phyloP scores from a whole-genome alignment of 2,888 invertebrate genomes.

The Baccha elongata region DNA sequence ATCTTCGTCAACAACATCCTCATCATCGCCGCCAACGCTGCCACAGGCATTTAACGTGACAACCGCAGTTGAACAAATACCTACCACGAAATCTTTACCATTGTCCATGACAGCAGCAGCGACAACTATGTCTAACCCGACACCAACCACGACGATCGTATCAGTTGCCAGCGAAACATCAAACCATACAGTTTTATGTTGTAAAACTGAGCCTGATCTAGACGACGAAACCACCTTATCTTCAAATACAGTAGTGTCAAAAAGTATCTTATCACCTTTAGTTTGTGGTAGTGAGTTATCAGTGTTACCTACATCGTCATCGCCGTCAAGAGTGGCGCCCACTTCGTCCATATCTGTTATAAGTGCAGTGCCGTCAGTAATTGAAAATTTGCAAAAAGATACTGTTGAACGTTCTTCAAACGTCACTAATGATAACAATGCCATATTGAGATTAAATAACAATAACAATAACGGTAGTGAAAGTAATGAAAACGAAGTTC shows the following conservation, averaged over 20 bases:
- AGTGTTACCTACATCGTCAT: conserved; percentile 25
- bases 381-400: conserved; percentile 70
- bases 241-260: conserved; percentile 56
- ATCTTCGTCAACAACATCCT: conserved; percentile 77
- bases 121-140: conserved; percentile 77
- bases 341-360: conserved; percentile 61
- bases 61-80: conserved; percentile 50
- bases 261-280: conserved; percentile 65
- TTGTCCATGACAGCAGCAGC: conserved; percentile 73
- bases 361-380: conserved; percentile 70
- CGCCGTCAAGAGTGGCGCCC: conserved; percentile 37
- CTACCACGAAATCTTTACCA: conserved; percentile 69
- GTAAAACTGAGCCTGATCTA: conserved; percentile 65
- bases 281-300: conserved; percentile 44
- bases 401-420: conserved; percentile 53
- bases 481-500: conserved; percentile 65
- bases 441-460: conserved; percentile 67
- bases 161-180: conserved; percentile 81
- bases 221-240: conserved; percentile 52
- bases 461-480: conserved; percentile 61
- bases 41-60: conserved; percentile 47
- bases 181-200: conserved; percentile 79
- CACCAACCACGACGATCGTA: conserved; percentile 78
- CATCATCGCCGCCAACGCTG: conserved; percentile 74
- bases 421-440: conserved; percentile 57